Conservation (phyloP, 1,140 invertebrate genomes). For the Rhyzopertha dominica region DNA sequence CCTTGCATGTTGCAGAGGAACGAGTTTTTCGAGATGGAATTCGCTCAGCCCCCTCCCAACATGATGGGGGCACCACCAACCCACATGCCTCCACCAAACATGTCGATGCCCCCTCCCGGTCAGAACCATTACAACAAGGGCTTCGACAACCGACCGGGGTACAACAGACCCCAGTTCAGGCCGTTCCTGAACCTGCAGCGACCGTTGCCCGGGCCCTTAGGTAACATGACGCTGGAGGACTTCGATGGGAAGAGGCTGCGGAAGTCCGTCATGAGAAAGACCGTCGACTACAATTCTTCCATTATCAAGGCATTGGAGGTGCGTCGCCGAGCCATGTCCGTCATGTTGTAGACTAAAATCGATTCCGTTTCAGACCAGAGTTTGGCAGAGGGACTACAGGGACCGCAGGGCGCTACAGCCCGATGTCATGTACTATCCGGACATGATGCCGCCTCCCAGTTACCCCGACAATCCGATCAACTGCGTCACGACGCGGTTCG, state of each 20-base stretch:
- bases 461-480: slow-evolving; percentile 95
- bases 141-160: slow-evolving; percentile 10
- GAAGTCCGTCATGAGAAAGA: slow-evolving; percentile 96
- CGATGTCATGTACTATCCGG: slow-evolving; percentile 84
- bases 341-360: slow-evolving; percentile 1
- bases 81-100: slow-evolving; percentile 23
- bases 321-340: slow-evolving; percentile 7
- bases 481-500: slow-evolving; percentile 93
- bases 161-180: slow-evolving; percentile 44
- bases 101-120: slow-evolving; percentile 13
- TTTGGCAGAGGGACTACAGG: slow-evolving; percentile 89
- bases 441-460: slow-evolving; percentile 81
- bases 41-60: slow-evolving; percentile 39
- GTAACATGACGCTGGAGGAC: slow-evolving; percentile 69
- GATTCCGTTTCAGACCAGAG: slow-evolving; percentile 62
- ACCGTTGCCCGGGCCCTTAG: slow-evolving; percentile 52
- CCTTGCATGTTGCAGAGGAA: too few species aligned
- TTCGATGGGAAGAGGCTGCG: slow-evolving; percentile 93
- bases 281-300: slow-evolving; percentile 97
- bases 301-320: slow-evolving; percentile 86
- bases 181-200: slow-evolving; percentile 53
- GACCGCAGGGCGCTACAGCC: slow-evolving; percentile 84
- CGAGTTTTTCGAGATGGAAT: slow-evolving; percentile 39
- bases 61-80: slow-evolving; percentile 15
- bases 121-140: slow-evolving; percentile 18